Evolutionary conservation across 2,797 vertebrate species (phyloP).

Genomic region (Oceanodroma leucorhoa): DNA sequence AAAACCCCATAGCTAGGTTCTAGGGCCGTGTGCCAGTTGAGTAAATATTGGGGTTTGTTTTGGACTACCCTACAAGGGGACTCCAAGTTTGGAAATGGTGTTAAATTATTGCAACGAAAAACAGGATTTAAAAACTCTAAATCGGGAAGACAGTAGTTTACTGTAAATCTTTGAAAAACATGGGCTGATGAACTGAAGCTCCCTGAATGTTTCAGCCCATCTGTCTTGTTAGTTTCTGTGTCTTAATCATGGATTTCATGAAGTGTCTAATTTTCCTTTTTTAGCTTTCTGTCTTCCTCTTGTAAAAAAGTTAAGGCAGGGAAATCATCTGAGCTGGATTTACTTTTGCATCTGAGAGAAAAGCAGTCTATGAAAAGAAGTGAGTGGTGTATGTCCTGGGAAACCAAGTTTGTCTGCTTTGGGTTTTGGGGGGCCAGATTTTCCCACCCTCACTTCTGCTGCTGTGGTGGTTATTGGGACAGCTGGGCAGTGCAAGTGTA

Average conservation of each 20-base stretch:
- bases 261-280: conserved; percentile 70
- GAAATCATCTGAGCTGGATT: conserved; percentile 60
- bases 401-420: neutral
- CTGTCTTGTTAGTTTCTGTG: conserved; percentile 71
- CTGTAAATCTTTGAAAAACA: neutral
- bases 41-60: neutral
- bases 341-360: conserved; percentile 39
- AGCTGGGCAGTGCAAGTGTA: neutral
- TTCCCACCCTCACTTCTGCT: neutral
- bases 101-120: neutral
- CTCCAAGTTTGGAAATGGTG: neutral
- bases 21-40: neutral
- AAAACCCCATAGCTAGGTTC: neutral
- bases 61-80: neutral
- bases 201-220: conserved; percentile 54
- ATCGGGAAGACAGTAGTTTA: neutral
- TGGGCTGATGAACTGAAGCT: conserved; percentile 25
- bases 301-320: conserved; percentile 55
- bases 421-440: neutral
- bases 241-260: conserved; percentile 67
- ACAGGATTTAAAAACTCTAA: neutral
- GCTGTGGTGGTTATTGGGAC: neutral
- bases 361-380: conserved; percentile 46
- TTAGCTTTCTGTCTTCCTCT: conserved; percentile 65
- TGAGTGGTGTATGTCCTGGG: neutral